Evolutionary conservation across 2,113 vertebrate genomes (phyloP).

Genomic region (Psammodynastes pulverulentus): DNA sequence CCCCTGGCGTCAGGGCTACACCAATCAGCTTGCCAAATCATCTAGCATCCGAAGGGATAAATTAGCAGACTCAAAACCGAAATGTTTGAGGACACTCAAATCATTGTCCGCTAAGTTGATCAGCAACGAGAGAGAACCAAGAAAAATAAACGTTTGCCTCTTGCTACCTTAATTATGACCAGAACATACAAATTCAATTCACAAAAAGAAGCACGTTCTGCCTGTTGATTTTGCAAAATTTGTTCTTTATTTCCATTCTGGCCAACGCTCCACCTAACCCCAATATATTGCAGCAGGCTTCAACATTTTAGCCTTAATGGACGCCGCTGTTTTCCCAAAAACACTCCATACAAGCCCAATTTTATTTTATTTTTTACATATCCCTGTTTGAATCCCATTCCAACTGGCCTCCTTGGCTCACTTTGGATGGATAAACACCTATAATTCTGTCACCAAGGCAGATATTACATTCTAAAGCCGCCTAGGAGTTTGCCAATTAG

Average conservation of each 20-base stretch:
- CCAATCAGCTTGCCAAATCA: not conserved
- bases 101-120: not conserved
- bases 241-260: not conserved
- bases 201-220: too few species aligned
- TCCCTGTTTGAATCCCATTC: not conserved
- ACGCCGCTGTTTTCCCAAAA: not conserved
- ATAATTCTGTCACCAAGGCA: not conserved
- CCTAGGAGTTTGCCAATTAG: not conserved
- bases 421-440: not conserved
- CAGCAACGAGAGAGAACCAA: not conserved
- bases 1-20: not conserved
- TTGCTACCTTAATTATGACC: not conserved
- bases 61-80: not conserved
- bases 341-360: not conserved
- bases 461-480: not conserved
- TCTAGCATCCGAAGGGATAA: not conserved
- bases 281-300: too few species aligned
- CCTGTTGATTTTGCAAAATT: not conserved
- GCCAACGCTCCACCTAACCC: not conserved
- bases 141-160: not conserved
- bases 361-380: too few species aligned
- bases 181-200: not conserved
- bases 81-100: not conserved
- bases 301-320: not conserved
- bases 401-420: not conserved